Evolutionary conservation across 53 echinoderm and acorn worm species (phyloP).

Genomic region (Echinometra lucunter): DNA sequence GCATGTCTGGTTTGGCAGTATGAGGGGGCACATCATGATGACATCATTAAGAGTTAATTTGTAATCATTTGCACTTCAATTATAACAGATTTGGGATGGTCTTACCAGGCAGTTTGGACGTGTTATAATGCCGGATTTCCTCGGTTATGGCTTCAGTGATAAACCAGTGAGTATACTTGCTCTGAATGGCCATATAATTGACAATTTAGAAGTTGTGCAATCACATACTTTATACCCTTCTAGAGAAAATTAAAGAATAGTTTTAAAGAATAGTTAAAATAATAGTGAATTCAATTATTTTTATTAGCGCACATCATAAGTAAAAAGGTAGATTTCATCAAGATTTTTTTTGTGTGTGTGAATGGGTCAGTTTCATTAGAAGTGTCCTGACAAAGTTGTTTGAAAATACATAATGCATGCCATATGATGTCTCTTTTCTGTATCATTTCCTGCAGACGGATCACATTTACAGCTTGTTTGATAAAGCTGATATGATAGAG

Average conservation of each 20-base stretch:
- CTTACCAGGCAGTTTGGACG: slow-evolving; percentile 78
- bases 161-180: slow-evolving; percentile 89
- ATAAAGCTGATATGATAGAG: slow-evolving; percentile 85
- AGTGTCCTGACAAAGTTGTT: no score
- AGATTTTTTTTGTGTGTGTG: no score
- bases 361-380: no score
- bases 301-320: no score
- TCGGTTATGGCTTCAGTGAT: slow-evolving; percentile 96
- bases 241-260: no score
- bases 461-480: slow-evolving; percentile 80
- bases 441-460: slow-evolving; percentile 64
- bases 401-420: not conserved
- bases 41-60: not conserved
- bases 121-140: slow-evolving; percentile 86
- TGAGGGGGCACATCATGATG: no score
- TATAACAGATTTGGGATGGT: slow-evolving; percentile 81
- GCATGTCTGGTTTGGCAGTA: not conserved
- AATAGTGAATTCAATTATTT: no score
- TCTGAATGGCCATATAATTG: not conserved
- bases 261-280: no score
- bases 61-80: not conserved
- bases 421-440: not conserved
- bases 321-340: no score
- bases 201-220: not conserved
- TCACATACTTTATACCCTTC: no score